These are phyloP conservation scores for Aulostomus chinensis DNA, from an alignment of 2,797 vertebrate genomes.

Conservation along the genomic window DNA sequence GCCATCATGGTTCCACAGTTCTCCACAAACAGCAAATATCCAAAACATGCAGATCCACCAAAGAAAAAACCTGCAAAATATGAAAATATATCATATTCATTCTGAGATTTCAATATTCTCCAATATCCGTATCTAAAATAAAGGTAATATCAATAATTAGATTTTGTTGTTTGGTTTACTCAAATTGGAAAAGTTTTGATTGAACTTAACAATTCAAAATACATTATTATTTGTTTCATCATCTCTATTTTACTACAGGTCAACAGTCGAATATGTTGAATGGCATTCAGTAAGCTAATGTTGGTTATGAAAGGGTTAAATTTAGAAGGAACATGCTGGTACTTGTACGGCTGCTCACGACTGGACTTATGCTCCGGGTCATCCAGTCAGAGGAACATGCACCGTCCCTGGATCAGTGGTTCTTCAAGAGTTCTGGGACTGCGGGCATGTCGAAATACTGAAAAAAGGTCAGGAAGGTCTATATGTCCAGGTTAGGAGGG, in stretches of 20 bases:
- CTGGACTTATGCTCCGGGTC: constrained; percentile 14
- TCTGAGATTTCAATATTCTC: constrained; percentile 53
- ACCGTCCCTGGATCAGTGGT: constrained; percentile 43
- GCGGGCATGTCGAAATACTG: too few relatives aligned
- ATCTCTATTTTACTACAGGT: constrained; percentile 58
- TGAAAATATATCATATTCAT: constrained; percentile 74
- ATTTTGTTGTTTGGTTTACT: constrained; percentile 34
- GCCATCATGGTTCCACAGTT: constrained; percentile 44
- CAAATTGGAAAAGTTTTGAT: constrained; percentile 45
- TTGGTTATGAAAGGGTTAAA: constrained; percentile 50
- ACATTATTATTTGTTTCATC: constrained; percentile 39
- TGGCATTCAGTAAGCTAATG: constrained; percentile 62
- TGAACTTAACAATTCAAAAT: constrained; percentile 49
- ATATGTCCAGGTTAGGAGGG: too few relatives aligned
- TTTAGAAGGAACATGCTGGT: constrained; percentile 72
- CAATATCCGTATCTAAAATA: constrained; percentile 64
- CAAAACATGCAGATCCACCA: constrained; percentile 74
- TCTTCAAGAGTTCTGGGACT: not conserved
- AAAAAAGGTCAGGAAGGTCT: too few relatives aligned
- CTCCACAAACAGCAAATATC: constrained; percentile 46
- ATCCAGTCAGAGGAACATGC: constrained; percentile 44
- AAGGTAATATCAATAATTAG: constrained; percentile 49
- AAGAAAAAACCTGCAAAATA: constrained; percentile 71
- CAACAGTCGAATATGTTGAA: constrained; percentile 61
- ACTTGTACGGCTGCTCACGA: constrained; percentile 27